Percentiles rank a stretch among this genome's conserved stretches.
Conservation (phyloP, 2,113 vertebrate genomes). For the Oryzias curvinotus region DNA sequence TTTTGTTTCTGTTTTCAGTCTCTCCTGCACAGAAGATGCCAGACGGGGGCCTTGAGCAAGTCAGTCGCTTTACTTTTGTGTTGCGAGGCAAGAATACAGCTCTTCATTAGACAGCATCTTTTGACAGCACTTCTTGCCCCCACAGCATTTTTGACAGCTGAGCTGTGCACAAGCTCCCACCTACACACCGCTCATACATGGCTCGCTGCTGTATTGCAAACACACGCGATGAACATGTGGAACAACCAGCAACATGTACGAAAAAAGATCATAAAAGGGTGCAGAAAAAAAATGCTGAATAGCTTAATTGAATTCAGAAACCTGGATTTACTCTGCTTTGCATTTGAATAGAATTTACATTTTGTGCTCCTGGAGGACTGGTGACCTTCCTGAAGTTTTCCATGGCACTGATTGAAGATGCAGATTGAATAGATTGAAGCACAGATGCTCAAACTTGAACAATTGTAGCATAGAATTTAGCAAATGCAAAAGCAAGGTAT, state of each 20-base stretch:
- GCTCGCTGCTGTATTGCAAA: conserved; percentile 16
- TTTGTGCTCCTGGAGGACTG: too few relatives aligned
- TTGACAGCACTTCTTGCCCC: conserved; percentile 66
- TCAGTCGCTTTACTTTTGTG: conserved; percentile 58
- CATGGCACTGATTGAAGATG: too few relatives aligned
- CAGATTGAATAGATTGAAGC: too few relatives aligned
- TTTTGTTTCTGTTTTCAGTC: conserved; percentile 28
- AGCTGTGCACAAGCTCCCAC: conserved; percentile 39
- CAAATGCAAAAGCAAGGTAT: not conserved
- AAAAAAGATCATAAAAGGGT: not conserved
- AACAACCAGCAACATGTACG: not conserved
- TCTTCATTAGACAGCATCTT: conserved; percentile 67
- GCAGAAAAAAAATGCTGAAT: not conserved
- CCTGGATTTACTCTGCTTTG: not conserved
- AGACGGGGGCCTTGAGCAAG: conserved; percentile 60
- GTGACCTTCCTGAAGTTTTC: too few relatives aligned
- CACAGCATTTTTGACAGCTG: conserved; percentile 54
- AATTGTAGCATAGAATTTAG: not conserved
- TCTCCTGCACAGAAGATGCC: conserved; percentile 53
- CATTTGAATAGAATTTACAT: conserved; percentile 10
- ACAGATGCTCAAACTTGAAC: not conserved
- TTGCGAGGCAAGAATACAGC: conserved; percentile 45
- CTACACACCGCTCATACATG: conserved; percentile 43
- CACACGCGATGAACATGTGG: conserved; percentile 27
- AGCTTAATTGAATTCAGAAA: not conserved